Base-by-base conservation (phyloP, 2,113 vertebrate genomes). In the Gallinago jamesoni region DNA sequence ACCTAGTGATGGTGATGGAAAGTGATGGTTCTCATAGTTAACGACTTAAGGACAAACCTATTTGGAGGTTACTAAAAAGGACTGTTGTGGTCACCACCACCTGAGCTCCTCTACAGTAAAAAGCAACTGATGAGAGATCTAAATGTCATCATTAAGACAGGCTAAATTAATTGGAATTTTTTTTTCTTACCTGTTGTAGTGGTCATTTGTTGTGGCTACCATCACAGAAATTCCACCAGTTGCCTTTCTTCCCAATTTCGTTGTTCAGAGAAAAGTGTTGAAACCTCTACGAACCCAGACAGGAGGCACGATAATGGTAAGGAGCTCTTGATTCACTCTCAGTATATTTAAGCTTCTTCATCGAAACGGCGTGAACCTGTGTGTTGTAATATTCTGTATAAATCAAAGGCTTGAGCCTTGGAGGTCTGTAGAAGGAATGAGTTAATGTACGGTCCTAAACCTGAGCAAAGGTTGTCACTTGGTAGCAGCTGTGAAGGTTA, bases 201-300 rank as follows among this genome's bases (percentile, higher is more conserved):
- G 99, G 99, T 99, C 99, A 28, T 96, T 99, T 50, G 98, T 98
- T 48, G 99, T 99, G 63, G 99, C 99, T 66, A 98, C 98, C 16
- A 99, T 99, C 97, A 99, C 99, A 24, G 99, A 99, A 97, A 99
- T 99, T 60, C 99, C 99, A 45, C 99, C 99, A 4, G 97, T 99
- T 56, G 83, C 99, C 95, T 99, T 99, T 91, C 98, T 99, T 69
- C 99, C 99, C 67, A 99, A 99, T 97, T 99, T 99, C 56, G 96
- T 99, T 75, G 99, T 99, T 81, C 99, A 99, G 97, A 98, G 99
- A n/a, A 99, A 98, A 93, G 99, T 99, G 56, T 96, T 99, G 89
- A 98, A 97, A 83, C 99, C 99, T 21, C 97, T 99, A 1, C 98
- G 99, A 90, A 99, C 98, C 22, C 99, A 99, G 97, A 99, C 99